phyloP scores from a whole-genome alignment of 1,140 invertebrate species.

The Cotesia vestalis region DNA sequence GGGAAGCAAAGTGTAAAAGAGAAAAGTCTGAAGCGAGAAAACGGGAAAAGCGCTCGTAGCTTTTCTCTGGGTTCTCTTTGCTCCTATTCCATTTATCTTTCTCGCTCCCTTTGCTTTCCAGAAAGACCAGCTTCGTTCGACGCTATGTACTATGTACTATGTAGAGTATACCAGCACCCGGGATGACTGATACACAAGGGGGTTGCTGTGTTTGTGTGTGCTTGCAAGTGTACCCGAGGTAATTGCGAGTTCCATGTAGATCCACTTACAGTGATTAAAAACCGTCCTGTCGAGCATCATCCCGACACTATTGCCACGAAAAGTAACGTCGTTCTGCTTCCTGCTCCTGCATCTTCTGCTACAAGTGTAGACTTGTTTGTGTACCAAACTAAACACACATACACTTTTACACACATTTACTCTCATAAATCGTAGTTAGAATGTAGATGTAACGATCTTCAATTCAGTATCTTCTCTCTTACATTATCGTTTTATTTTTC shows the following conservation, averaged over 20 bases:
- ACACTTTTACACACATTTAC: no score
- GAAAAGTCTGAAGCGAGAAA: conserved; percentile 12
- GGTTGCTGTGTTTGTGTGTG: conserved; percentile 44
- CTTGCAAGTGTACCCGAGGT: conserved; percentile 53
- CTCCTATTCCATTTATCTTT: conserved; percentile 20
- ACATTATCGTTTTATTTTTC: no score
- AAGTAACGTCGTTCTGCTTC: conserved; percentile 13
- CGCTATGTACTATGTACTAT: no score
- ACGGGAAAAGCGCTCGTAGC: conserved; percentile 12
- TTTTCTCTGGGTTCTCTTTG: neutral
- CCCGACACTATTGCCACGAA: conserved; percentile 19
- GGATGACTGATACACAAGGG: conserved; percentile 56
- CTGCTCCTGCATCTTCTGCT: conserved; percentile 9
- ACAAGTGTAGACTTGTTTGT: conserved; percentile 9
- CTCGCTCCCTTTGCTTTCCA: conserved; percentile 16
- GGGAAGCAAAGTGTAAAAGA: neutral
- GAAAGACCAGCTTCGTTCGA: no score
- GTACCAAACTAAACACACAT: neutral
- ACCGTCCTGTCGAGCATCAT: conserved; percentile 63
- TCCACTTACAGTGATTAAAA: conserved; percentile 69
- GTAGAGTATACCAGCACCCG: conserved; percentile 27
- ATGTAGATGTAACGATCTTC: no score
- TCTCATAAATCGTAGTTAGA: no score
- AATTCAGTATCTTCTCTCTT: conserved; percentile 4
- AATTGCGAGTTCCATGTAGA: conserved; percentile 65